Evolutionary conservation across 2,113 vertebrate genomes (phyloP).

Genomic region (Syrmaticus mikado): DNA sequence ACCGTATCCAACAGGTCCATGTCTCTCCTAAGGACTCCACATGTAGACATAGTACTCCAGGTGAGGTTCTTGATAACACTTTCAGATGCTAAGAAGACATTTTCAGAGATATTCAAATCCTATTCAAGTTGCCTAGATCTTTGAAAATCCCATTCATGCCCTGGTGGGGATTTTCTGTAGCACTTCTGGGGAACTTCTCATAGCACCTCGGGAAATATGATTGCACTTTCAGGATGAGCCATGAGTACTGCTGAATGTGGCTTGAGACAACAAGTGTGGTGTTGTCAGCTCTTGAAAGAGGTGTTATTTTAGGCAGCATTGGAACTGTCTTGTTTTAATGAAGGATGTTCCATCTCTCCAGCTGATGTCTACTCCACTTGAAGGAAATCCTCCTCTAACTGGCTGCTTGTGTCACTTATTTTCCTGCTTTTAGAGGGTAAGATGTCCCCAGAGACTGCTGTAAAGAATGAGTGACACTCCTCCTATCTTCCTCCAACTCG

Average conservation of each 20-base stretch:
- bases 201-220: not conserved
- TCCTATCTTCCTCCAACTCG: not conserved
- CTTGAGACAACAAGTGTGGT: not conserved
- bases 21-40: too few species aligned
- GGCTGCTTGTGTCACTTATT: not conserved
- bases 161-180: not conserved
- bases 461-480: rapidly evolving
- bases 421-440: not conserved
- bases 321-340: not conserved
- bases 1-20: too few species aligned
- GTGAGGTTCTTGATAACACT: not conserved
- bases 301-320: not conserved
- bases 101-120: not conserved
- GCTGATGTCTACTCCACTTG: not conserved
- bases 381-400: not conserved
- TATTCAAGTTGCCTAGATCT: not conserved
- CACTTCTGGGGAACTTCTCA: not conserved
- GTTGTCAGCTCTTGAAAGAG: not conserved
- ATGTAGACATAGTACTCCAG: too few species aligned
- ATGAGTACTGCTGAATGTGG: rapidly evolving
- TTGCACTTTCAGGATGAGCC: rapidly evolving
- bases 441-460: not conserved
- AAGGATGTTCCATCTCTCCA: not conserved
- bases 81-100: not conserved
- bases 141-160: not conserved